Conservation (phyloP, 2,797 vertebrate species). For the Enteromius anoplus region DNA sequence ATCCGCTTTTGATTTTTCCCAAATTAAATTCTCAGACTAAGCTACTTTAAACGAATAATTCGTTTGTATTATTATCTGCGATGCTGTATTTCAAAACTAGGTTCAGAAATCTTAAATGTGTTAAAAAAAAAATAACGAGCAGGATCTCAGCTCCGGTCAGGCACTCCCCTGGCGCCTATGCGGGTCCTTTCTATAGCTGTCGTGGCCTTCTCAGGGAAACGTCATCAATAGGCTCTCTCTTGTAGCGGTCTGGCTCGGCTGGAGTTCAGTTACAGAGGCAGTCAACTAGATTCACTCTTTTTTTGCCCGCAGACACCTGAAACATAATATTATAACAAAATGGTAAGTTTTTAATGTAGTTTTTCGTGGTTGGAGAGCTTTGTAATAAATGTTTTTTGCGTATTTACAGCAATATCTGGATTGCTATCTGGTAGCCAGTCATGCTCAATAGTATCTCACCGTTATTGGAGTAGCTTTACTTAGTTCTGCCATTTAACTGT, state of each 20-base stretch:
- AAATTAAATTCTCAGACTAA: not conserved
- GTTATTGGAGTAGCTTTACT: not conserved
- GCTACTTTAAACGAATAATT: not conserved
- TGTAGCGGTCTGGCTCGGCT: constrained; percentile 52
- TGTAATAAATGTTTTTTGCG: not conserved
- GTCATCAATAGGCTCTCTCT: constrained; percentile 72
- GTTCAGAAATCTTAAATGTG: not conserved
- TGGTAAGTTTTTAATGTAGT: constrained; percentile 65
- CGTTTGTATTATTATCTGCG: too few relatives aligned
- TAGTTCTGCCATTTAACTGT: not conserved
- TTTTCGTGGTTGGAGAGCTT: not conserved
- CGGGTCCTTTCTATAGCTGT: constrained; percentile 73
- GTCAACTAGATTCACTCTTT: not conserved
- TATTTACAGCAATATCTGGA: not conserved
- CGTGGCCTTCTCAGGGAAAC: constrained; percentile 80
- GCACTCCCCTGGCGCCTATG: constrained; percentile 58
- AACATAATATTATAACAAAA: constrained; percentile 54
- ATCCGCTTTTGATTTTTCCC: constrained; percentile 54
- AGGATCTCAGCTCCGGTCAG: constrained; percentile 51
- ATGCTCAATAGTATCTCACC: not conserved
- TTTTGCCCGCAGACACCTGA: not conserved
- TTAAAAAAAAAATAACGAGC: not conserved
- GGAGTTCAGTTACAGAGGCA: constrained; percentile 58
- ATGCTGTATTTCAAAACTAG: not conserved
- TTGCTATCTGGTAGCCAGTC: not conserved